These are phyloP conservation scores for Rallus limicola DNA, from an alignment of 2,113 vertebrate genomes.

Conservation along the genomic window DNA sequence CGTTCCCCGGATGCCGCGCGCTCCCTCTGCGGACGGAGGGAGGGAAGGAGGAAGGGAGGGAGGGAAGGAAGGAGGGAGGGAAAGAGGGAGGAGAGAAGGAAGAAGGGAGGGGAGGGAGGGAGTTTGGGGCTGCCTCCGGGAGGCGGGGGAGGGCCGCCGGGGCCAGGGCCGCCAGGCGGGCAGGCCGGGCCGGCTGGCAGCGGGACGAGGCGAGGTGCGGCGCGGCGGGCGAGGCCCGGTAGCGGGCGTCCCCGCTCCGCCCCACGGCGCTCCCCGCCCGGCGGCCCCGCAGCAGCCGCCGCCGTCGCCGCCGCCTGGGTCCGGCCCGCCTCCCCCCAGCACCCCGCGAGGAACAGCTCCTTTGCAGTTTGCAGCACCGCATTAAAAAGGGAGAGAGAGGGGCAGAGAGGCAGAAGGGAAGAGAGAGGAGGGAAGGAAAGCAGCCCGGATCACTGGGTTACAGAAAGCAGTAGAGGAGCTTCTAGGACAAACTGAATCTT, in stretches of 20 bases:
- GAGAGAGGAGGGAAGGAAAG: neutral
- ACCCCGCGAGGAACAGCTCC: slow-evolving; percentile 67
- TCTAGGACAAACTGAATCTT: neutral
- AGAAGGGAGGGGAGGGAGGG: neutral
- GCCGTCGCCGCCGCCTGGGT: neutral
- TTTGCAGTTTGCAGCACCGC: slow-evolving; percentile 2
- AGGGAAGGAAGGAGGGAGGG: neutral
- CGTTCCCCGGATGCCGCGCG: slow-evolving; percentile 56
- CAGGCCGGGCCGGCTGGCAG: slow-evolving; percentile 37
- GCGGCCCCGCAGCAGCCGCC: neutral
- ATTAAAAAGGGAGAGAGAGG: neutral
- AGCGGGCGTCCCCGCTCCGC: neutral
- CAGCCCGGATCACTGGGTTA: neutral
- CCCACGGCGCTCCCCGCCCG: neutral
- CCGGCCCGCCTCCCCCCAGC: slow-evolving; percentile 52
- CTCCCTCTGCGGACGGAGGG: slow-evolving; percentile 14
- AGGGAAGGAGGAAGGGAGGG: neutral
- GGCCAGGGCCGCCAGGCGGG: neutral
- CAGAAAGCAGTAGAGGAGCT: neutral
- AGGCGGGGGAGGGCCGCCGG: neutral
- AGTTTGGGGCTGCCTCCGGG: neutral
- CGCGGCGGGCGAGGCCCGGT: neutral
- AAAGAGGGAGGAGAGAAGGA: neutral
- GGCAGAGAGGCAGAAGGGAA: neutral
- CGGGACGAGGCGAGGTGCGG: neutral